Conservation (phyloP, 2,113 vertebrate species). For the Romanogobio albipinnatus region DNA sequence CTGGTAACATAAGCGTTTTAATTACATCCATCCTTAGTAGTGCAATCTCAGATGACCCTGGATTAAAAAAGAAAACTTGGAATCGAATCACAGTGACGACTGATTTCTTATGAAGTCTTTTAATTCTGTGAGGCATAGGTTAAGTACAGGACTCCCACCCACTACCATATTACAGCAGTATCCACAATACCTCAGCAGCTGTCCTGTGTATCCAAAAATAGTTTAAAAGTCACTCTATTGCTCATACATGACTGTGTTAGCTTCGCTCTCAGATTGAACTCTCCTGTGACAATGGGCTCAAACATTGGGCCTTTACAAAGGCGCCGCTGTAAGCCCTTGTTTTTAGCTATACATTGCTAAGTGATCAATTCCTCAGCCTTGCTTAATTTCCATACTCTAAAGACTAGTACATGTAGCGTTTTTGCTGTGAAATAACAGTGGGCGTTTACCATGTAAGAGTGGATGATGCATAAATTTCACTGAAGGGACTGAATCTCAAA, state of each 20-base stretch:
- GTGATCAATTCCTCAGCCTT: neutral
- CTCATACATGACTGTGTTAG: slow-evolving; percentile 8
- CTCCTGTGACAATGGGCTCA: slow-evolving; percentile 26
- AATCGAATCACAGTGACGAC: neutral
- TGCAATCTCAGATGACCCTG: neutral
- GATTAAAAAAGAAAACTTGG: neutral
- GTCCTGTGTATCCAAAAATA: slow-evolving; percentile 50
- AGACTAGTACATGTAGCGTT: neutral
- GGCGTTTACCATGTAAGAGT: too few species aligned
- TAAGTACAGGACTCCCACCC: neutral
- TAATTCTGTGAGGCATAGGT: neutral
- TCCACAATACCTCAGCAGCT: slow-evolving; percentile 37
- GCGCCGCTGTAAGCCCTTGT: neutral
- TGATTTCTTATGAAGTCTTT: neutral
- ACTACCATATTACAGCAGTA: neutral
- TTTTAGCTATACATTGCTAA: slow-evolving; percentile 9
- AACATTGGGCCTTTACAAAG: slow-evolving; percentile 4
- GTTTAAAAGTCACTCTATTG: slow-evolving; percentile 22
- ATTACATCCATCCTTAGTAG: neutral
- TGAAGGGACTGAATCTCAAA: neutral
- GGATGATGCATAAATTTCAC: neutral
- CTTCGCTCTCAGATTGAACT: neutral
- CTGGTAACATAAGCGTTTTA: too few species aligned
- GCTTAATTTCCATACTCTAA: slow-evolving; percentile 20
- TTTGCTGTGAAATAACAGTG: neutral